Base-by-base conservation (phyloP, 2,113 vertebrate species). In the Paralichthys olivaceus region DNA sequence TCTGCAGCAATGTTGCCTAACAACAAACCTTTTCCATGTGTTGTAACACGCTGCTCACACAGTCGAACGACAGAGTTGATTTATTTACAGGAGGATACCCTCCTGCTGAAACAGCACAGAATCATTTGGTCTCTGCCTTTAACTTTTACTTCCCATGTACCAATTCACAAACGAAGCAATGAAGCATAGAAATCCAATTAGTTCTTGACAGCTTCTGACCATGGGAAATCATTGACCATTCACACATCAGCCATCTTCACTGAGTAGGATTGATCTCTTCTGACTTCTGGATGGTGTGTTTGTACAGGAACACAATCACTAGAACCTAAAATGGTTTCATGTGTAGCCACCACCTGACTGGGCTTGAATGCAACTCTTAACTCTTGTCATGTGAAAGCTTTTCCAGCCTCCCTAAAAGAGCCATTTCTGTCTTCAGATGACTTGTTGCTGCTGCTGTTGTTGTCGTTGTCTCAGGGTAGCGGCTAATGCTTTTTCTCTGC, bases 331-430 rank as follows among this genome's bases (percentile, higher is more conserved):
- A 25, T 4, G 1, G 22, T 37, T 23, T 9, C 23, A 28, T 49
- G 40, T 57, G 25, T 23, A 32, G 37, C n/a, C 3, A 4, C 49
- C 12, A 17, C 13, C 26, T 25, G 69, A 37, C 49, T 19, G 14
- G 1, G 12, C 1, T n/a, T 9, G 7, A 54, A 67, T 20, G 25
- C 0, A 20, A 20, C 3, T 28, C 12, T 58, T 25, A 37, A 70
- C 34, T 74, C 58, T 32, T 56, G 66, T 76, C 63, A 72, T 77
- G 76, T 63, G 69, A 67, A 66, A 60, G 34, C 61, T 20, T 19
- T 70, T 59, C 66, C 45, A 57, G 13, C 29, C 67, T 23, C 43
- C 53, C 40, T 20, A n/a, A 14, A 9, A 45, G 19, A 37, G 11
- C 58, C n/a, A 25, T 20, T 65, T 25, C 17, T 65, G 37, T 49